phyloP scores from a whole-genome alignment of 2,888 invertebrate genomes.

The Mythimna pallens region DNA sequence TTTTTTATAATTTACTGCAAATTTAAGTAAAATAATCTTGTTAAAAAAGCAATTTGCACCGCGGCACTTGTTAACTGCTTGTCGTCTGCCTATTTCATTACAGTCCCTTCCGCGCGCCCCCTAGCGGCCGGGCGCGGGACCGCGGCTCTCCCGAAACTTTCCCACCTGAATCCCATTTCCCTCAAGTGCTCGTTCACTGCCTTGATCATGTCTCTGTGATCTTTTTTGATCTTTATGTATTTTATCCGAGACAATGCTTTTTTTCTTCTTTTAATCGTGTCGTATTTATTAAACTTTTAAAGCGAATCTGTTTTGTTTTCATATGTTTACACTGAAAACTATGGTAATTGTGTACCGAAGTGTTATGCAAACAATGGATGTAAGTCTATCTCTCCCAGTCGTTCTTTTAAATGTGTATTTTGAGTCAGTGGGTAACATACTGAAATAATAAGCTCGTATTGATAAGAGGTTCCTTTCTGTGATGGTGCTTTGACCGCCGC shows the following conservation, averaged over 20 bases:
- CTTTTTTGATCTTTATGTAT: constrained; percentile 72
- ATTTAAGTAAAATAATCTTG: constrained; percentile 68
- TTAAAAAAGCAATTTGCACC: constrained; percentile 75
- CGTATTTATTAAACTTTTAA: constrained; percentile 58
- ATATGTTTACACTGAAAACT: background rate
- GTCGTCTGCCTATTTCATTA: constrained; percentile 72
- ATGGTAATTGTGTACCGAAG: constrained; percentile 15
- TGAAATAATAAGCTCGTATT: background rate
- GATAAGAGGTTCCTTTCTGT: too few relatives aligned
- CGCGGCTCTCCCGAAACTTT: constrained; percentile 59
- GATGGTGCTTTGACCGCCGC: too few relatives aligned
- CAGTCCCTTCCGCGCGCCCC: constrained; percentile 65
- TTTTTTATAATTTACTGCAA: constrained; percentile 67
- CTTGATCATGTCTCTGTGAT: constrained; percentile 73
- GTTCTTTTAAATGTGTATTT: background rate
- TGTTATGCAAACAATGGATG: constrained; percentile 8
- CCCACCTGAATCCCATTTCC: constrained; percentile 77
- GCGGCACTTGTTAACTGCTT: constrained; percentile 67
- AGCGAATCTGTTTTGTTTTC: constrained; percentile 54
- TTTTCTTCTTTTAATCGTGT: constrained; percentile 55
- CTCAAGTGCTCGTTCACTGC: constrained; percentile 76
- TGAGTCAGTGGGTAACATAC: background rate
- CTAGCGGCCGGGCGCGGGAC: constrained; percentile 43
- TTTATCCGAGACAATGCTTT: constrained; percentile 61
- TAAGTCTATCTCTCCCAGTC: background rate